Evolutionary conservation across 2,888 invertebrate genomes (phyloP), one percentile per base, ranked within the genome.

Genomic region (Corbicula japonica): DNA sequence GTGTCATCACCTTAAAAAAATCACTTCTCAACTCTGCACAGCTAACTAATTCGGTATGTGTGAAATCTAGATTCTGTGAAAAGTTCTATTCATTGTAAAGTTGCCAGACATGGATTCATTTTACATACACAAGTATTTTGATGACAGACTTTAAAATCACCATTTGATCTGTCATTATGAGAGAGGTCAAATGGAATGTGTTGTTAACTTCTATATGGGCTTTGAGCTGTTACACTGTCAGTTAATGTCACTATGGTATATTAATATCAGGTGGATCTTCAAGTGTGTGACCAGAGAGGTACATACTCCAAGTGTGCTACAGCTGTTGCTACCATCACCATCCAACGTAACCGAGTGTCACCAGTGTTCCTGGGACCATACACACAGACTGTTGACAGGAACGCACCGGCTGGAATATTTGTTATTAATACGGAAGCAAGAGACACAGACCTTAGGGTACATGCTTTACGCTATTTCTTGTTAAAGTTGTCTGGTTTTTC

Each of bases 391-490:
- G 26, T 84, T 3, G 26, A 63, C 1, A 72, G 80, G 34, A 66
- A 66, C 30, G 61, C 73, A 21, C 3, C 34, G 0, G 38, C 75
- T 10, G 84, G 84, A 18, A 35, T 62, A 23, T 46, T 56, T 52
- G 73, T 89, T 1, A 46, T 76, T 23, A 58, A 76, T 6, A 85
- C 89, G 4, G 68, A 62, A 30, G 89, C 89, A 4, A 72, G 21
- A 2, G 92, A 92, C 84, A 23, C n/a, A n/a, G 90, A 90, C 78
- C 28, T 34, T 23, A 60, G 78, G 34, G 90, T 89, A 77, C 84
- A n/a, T n/a, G n/a, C n/a, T n/a, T n/a, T n/a, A n/a, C n/a, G n/a
- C n/a, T n/a, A n/a, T n/a, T n/a, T n/a, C n/a, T n/a, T n/a, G n/a
- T n/a, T n/a, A n/a, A n/a, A n/a, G n/a, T n/a, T n/a, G n/a, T n/a